Percentiles rank a stretch among this genome's conserved stretches.
Conservation (phyloP, 1,140 invertebrate species). For the Ips nitidus region DNA sequence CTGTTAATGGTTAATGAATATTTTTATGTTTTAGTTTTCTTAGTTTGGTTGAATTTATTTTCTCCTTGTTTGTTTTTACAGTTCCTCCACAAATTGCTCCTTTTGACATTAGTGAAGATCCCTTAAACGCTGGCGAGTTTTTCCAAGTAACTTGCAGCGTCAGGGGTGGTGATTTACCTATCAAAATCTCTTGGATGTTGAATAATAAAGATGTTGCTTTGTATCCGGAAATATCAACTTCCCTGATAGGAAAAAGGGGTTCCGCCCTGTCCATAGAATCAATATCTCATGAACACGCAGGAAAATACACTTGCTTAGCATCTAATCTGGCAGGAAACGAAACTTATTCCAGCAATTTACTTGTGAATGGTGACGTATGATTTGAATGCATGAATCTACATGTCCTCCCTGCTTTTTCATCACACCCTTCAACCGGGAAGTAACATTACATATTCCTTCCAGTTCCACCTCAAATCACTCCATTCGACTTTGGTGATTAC, state of each 20-base stretch:
- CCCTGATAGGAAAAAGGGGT: constrained; percentile 45
- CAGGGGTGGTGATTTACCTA: constrained; percentile 62
- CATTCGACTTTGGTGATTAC: constrained; percentile 63
- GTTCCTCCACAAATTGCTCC: constrained; percentile 69
- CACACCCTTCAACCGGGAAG: too few relatives aligned
- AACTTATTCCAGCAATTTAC: constrained; percentile 34
- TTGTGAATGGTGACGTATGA: constrained; percentile 41
- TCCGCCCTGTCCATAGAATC: constrained; percentile 67
- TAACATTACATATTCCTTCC: neutral
- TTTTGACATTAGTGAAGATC: constrained; percentile 66
- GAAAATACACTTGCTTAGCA: constrained; percentile 66
- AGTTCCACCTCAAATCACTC: constrained; percentile 54
- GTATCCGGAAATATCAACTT: constrained; percentile 32
- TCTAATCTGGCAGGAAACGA: constrained; percentile 68
- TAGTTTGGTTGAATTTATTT: neutral
- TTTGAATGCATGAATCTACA: neutral
- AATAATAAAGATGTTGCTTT: constrained; percentile 56
- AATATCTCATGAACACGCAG: constrained; percentile 66
- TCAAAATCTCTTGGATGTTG: constrained; percentile 65
- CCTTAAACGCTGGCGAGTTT: constrained; percentile 69
- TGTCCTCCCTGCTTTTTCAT: too few relatives aligned
- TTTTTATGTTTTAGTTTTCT: neutral
- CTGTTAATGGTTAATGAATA: constrained; percentile 58
- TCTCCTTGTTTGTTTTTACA: constrained; percentile 40
- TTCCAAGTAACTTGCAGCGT: constrained; percentile 74